Evolutionary conservation across 2,113 vertebrate species (phyloP), one percentile per base, ranked within the genome.

Genomic region (Antigone vipio): DNA sequence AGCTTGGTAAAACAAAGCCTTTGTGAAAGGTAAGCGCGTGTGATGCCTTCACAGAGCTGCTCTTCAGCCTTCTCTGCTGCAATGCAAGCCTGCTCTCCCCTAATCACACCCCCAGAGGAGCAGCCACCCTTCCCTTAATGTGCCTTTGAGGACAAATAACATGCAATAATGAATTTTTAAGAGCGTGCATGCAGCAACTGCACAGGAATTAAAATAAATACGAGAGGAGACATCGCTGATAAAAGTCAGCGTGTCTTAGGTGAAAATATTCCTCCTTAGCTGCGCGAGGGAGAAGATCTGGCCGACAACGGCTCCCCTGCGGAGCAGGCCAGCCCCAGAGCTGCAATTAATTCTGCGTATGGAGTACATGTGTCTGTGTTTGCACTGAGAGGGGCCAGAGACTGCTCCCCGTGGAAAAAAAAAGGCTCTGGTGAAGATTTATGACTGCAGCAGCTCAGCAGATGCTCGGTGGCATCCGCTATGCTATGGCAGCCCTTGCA

Each of bases 251-350:
- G 13, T 13, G 40, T 22, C 34, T 45, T 13, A 22, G 30, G 35
- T 35, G 64, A 62, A 68, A 82, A 50, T 17, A 30, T 38, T 42
- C 52, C 64, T 85, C 32, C n/a, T 32, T 4, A 47, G 75, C 52
- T 3, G 2, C 1, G 18, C 1, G 2, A 92, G 38, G 35, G 34
- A 44, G 19, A 0, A 1, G 44, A 85, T 30, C 30, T n/a, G 21
- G n/a, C 42, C 0, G 7, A 56, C n/a, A 30, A 20, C 22, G 59
- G 73, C 62, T 83, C 40, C 73, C 44, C 15, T 0, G 3, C 0
- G 3, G 68, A 76, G 68, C 74, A 23, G 34, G 23, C 7, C 53
- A 56, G 86, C 55, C 58, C 47, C 74, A 47, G 67, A 59, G 68
- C 76, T 22, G 32, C 18, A 15, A 18, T n/a, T 9, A n/a, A 49